These are phyloP conservation scores for Chamaea fasciata DNA, from an alignment of 2,113 vertebrate genomes.

Conservation along the genomic window DNA sequence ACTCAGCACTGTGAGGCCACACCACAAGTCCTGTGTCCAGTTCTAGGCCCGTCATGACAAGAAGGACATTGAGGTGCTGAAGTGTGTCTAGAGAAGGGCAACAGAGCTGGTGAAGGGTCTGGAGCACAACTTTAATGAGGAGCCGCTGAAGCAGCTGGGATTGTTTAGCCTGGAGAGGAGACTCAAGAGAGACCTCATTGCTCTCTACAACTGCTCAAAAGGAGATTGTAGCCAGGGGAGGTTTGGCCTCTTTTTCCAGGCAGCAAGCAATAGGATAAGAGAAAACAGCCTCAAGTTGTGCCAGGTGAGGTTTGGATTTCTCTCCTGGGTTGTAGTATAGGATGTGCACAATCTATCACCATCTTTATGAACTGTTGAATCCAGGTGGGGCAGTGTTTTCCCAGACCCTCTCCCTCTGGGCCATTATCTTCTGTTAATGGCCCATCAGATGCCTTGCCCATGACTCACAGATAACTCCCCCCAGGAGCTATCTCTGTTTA, in stretches of 20 bases:
- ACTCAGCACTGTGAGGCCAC: not conserved
- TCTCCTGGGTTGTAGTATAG: too few relatives aligned
- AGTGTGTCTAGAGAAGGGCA: not conserved
- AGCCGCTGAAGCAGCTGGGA: not conserved
- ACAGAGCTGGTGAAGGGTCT: not conserved
- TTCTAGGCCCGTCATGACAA: not conserved
- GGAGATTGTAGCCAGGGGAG: not conserved
- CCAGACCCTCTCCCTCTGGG: too few relatives aligned
- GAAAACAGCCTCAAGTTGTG: not conserved
- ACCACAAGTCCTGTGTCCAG: fast-evolving
- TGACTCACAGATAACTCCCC: too few relatives aligned
- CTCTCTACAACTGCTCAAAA: not conserved
- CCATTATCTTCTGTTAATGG: too few relatives aligned
- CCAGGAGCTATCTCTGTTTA: too few relatives aligned
- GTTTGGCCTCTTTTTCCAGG: not conserved
- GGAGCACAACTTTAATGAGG: not conserved
- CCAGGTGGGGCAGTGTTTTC: too few relatives aligned
- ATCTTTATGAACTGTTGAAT: too few relatives aligned
- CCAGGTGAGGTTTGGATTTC: not conserved
- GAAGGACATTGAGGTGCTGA: not conserved
- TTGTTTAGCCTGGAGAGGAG: not conserved
- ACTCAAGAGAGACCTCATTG: not conserved
- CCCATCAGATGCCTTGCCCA: too few relatives aligned
- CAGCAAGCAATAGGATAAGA: not conserved
- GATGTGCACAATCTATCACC: too few relatives aligned